Percentiles rank a stretch among this genome's conserved stretches.
phyloP scores from a whole-genome alignment of 2,888 invertebrate genomes.

The Caprella mutica region DNA sequence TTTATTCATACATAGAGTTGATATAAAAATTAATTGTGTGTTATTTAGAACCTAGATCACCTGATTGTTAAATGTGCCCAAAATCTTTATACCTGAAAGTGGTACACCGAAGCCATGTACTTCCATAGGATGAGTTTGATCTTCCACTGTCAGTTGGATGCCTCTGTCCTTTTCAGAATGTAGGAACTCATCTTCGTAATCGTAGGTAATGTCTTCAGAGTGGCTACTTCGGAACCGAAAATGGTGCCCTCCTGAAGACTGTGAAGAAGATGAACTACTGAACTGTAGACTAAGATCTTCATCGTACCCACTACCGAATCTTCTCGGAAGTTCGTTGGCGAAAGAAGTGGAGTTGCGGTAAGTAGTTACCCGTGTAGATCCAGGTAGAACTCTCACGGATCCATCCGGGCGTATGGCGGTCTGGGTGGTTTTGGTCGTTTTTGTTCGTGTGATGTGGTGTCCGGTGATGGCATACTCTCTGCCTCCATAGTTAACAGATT shows the following conservation, averaged over 20 bases:
- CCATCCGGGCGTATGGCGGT: slow-evolving; percentile 18
- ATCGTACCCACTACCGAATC: not conserved
- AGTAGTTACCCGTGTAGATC: slow-evolving; percentile 17
- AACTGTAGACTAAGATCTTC: not conserved
- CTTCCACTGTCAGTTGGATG: slow-evolving; percentile 15
- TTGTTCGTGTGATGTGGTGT: slow-evolving; percentile 14
- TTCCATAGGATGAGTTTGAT: slow-evolving; percentile 22
- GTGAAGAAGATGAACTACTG: not conserved
- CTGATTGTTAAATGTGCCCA: not conserved
- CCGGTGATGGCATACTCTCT: slow-evolving; percentile 7
- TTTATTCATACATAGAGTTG: too few relatives aligned
- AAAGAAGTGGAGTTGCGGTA: slow-evolving; percentile 23
- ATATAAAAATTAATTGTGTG: too few relatives aligned
- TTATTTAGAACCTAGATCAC: not conserved
- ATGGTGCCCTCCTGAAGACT: not conserved
- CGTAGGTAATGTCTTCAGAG: slow-evolving; percentile 9
- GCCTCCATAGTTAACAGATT: too few relatives aligned
- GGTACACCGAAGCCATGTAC: slow-evolving; percentile 18
- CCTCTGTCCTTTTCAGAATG: slow-evolving; percentile 16
- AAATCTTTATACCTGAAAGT: slow-evolving; percentile 19
- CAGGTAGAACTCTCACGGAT: slow-evolving; percentile 1
- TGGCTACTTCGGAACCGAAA: slow-evolving; percentile 6
- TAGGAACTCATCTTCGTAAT: slow-evolving; percentile 14
- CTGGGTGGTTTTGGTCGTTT: slow-evolving; percentile 16
- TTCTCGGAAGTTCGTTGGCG: slow-evolving; percentile 5